Evolutionary conservation across 2,113 vertebrate genomes (phyloP).

Genomic region (Potamarius usumacintae): DNA sequence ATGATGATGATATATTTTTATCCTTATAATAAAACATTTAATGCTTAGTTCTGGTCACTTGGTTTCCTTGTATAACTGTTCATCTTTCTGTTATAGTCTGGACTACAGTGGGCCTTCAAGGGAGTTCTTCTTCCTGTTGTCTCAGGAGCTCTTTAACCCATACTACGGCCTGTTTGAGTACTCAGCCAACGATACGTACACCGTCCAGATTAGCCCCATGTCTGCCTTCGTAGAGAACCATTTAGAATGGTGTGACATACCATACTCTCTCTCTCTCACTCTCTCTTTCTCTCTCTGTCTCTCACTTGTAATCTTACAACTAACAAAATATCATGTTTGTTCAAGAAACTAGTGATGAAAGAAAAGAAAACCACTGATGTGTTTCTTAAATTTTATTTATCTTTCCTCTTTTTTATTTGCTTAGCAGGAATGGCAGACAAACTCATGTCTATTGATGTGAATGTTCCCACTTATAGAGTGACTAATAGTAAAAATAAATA

Average conservation of each 20-base stretch:
- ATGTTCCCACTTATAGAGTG: neutral
- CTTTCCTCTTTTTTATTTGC: neutral
- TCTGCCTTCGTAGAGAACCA: constrained; percentile 98
- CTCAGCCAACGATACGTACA: constrained; percentile 97
- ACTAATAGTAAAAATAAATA: neutral
- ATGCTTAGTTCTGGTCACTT: neutral
- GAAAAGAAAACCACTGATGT: neutral
- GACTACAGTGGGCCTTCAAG: constrained; percentile 97
- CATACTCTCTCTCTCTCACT: neutral
- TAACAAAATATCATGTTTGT: neutral
- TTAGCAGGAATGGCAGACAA: neutral
- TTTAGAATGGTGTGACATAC: constrained; percentile 85
- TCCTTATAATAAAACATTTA: neutral
- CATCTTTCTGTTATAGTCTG: constrained; percentile 71
- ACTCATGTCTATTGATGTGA: neutral
- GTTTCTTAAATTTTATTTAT: neutral
- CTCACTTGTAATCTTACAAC: constrained; percentile 6
- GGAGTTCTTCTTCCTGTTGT: constrained; percentile 98
- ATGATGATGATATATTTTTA: neutral
- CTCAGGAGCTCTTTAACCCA: constrained; percentile 98
- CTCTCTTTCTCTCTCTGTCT: neutral
- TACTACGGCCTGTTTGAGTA: constrained; percentile 98
- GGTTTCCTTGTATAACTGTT: neutral
- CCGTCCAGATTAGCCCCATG: constrained; percentile 98
- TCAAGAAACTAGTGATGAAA: constrained; percentile 22